These are phyloP conservation scores for Vireo griseus DNA, from an alignment of 2,797 vertebrate species.

Conservation along the genomic window DNA sequence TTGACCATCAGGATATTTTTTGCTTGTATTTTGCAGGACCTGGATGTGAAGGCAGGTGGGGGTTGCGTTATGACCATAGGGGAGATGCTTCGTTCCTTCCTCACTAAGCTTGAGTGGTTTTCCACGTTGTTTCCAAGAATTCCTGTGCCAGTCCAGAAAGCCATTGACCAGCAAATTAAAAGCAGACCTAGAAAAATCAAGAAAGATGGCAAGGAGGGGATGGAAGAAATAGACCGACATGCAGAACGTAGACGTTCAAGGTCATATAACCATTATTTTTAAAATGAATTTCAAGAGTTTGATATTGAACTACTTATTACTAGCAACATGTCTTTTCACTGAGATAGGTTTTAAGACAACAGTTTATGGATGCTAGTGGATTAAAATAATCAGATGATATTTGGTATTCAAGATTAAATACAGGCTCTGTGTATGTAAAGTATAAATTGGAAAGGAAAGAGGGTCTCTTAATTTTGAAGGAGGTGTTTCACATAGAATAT, in stretches of 20 bases:
- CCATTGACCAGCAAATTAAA: slow-evolving; percentile 96
- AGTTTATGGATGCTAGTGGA: not conserved
- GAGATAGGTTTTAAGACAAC: not conserved
- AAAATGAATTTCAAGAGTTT: not conserved
- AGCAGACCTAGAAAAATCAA: slow-evolving; percentile 90
- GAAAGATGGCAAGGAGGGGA: slow-evolving; percentile 85
- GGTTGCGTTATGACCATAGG: slow-evolving; percentile 97
- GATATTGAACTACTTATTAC: not conserved
- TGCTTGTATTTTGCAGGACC: slow-evolving; percentile 86
- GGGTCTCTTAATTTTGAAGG: not conserved
- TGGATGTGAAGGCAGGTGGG: slow-evolving; percentile 97
- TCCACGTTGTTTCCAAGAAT: slow-evolving; percentile 97
- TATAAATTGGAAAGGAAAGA: not conserved
- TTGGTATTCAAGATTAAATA: not conserved
- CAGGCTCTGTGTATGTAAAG: not conserved
- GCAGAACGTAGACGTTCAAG: slow-evolving; percentile 87
- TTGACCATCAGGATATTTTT: slow-evolving; percentile 71
- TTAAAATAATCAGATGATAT: not conserved
- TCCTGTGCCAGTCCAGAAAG: slow-evolving; percentile 97
- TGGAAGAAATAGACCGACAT: slow-evolving; percentile 81
- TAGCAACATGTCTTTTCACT: not conserved
- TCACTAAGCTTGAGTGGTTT: slow-evolving; percentile 99
- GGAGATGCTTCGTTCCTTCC: slow-evolving; percentile 97
- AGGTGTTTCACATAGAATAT: slow-evolving; percentile 27
- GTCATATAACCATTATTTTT: slow-evolving; percentile 64